A percentile compares a stretch with the other conserved stretches of the same genome.
Conservation (phyloP, 2,113 vertebrate species). For the Ceyx cyanopectus region DNA sequence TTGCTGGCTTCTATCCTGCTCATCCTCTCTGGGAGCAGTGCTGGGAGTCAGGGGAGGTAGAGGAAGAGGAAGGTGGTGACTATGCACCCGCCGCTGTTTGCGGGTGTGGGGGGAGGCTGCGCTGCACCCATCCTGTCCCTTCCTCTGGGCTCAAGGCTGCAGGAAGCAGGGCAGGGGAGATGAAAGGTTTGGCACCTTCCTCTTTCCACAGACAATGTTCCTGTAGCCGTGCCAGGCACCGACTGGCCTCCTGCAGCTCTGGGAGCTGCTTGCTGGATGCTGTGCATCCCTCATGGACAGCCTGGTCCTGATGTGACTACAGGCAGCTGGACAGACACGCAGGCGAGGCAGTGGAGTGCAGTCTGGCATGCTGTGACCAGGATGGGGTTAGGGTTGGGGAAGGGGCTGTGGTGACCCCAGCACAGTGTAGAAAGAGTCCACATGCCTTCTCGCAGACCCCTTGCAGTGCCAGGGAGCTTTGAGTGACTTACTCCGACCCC, state of each 20-base stretch:
- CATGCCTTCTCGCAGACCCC: neutral
- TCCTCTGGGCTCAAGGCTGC: neutral
- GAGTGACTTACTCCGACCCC: neutral
- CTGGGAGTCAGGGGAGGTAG: neutral
- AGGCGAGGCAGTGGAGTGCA: neutral
- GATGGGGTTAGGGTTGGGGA: neutral
- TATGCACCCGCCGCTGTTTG: neutral
- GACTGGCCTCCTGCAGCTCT: neutral
- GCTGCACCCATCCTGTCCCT: neutral
- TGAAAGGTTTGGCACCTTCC: neutral
- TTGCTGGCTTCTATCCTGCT: neutral
- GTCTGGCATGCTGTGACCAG: neutral
- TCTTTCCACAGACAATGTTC: neutral
- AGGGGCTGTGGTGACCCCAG: neutral
- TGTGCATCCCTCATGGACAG: neutral
- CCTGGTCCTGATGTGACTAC: neutral
- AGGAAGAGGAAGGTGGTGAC: constrained; percentile 26
- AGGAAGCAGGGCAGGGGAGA: neutral
- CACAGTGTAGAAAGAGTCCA: neutral
- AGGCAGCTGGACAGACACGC: neutral
- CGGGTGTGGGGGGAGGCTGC: neutral
- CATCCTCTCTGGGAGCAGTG: neutral
- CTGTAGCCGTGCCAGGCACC: neutral
- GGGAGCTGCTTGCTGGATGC: neutral
- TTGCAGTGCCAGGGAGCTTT: neutral